phyloP scores from a whole-genome alignment of 2,888 invertebrate genomes.

The Pegoplata infirma region DNA sequence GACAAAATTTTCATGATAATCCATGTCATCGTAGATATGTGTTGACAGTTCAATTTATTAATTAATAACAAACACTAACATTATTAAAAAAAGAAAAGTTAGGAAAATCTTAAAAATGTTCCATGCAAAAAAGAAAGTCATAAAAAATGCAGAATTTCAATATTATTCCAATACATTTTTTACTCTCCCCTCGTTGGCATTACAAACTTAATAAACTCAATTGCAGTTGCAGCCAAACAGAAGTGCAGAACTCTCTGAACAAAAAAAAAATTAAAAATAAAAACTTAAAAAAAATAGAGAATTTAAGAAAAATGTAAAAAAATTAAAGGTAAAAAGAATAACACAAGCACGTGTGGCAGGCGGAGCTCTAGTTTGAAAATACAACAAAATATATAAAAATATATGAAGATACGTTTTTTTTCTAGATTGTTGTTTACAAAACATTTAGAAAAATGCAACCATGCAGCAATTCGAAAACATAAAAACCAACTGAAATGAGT shows the following conservation, averaged over 20 bases:
- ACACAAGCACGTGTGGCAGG: constrained; percentile 59
- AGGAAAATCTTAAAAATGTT: no score
- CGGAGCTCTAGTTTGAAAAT: constrained; percentile 58
- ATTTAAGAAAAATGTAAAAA: constrained; percentile 14
- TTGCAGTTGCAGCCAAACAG: constrained; percentile 33
- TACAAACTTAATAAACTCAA: constrained; percentile 6
- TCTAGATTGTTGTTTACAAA: constrained; percentile 55
- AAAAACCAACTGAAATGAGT: constrained; percentile 32
- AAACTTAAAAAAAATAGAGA: constrained; percentile 14
- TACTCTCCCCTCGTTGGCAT: not conserved
- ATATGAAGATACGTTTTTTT: constrained; percentile 29
- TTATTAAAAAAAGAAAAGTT: no score
- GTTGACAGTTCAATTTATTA: no score
- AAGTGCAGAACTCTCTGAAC: not conserved
- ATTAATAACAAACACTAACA: no score
- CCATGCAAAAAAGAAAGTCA: no score
- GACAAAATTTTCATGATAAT: no score
- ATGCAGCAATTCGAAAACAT: constrained; percentile 7
- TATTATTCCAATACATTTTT: no score
- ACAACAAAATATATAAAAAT: constrained; percentile 5
- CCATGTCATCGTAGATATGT: no score
- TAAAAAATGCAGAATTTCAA: no score
- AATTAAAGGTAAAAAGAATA: constrained; percentile 24
- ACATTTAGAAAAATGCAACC: constrained; percentile 57
- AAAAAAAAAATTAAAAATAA: constrained; percentile 1